Conservation (phyloP, 2,113 vertebrate species). For the Spea multiplicata region DNA sequence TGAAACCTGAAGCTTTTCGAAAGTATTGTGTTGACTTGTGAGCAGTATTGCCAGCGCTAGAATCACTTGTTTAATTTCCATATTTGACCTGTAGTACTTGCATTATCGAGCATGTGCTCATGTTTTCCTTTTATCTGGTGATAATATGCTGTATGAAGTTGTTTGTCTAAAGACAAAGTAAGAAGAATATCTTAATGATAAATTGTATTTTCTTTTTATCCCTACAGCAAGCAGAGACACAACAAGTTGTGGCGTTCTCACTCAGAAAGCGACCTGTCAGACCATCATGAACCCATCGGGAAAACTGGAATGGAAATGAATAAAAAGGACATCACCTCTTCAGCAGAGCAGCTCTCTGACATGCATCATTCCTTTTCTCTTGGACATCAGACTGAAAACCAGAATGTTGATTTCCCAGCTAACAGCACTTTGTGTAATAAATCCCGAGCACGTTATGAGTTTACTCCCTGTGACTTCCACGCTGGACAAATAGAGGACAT, state of each 20-base stretch:
- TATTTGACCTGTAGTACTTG: no score
- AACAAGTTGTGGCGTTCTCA: conserved; percentile 97
- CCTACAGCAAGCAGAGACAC: conserved; percentile 88
- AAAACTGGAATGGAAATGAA: conserved; percentile 78
- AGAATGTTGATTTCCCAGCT: conserved; percentile 53
- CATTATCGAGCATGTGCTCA: no score
- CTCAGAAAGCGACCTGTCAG: conserved; percentile 89
- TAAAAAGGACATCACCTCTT: conserved; percentile 76
- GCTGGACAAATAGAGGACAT: conserved; percentile 72
- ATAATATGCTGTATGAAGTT: no score
- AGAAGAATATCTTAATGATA: no score
- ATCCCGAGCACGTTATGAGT: conserved; percentile 65
- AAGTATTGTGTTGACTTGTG: no score
- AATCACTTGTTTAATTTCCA: no score
- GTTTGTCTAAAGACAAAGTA: no score
- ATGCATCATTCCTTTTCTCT: conserved; percentile 60
- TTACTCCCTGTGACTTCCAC: conserved; percentile 61
- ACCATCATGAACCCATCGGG: conserved; percentile 74
- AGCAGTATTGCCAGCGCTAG: no score
- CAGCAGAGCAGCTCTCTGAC: conserved; percentile 81
- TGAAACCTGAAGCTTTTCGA: no score
- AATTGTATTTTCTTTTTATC: neutral
- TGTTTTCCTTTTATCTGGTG: no score
- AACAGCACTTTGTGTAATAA: conserved; percentile 53
- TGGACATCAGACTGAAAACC: conserved; percentile 53